Base-by-base conservation (phyloP, 2,888 invertebrate species). In the Nomada fucata region DNA sequence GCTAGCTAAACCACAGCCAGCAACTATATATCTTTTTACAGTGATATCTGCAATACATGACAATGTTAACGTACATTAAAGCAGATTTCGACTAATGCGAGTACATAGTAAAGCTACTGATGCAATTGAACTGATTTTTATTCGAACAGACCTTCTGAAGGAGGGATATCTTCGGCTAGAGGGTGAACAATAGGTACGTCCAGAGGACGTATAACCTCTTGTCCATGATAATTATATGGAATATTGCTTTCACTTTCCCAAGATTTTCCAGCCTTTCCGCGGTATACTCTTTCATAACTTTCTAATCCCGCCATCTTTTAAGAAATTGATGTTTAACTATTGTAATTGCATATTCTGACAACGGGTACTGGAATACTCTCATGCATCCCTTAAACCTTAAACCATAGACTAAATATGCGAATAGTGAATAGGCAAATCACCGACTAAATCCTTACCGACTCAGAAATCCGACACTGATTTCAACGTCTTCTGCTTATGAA, bases 1-100 rank as follows among this genome's bases (percentile, higher is more conserved):
- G 94, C 98, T 98, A 76, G 96, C 97, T 89, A 97, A 95, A 89
- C 97, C 96, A 82, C 97, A 97, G 83, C 97, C 97, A 86, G 96
- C 95, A 11, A 96, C 96, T n/a, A 97, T 95, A 93, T 97, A 97
- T 72, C 95, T 95, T 89, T 96, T 95, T 44, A 96, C 91, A 3
- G 94, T 94, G 26, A 94, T 92, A 91, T 96, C 96, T 96, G 89
- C 65, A 94, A 94, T n/a, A 74, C 57, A 84, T 73, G 74, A 68
- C 1, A 23, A 52, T 0, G n/a, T 53, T n/a, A 2, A 47, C n/a
- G n/a, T 47, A 47, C 47, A 47, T 47, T 47, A 11, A 3, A 47
- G 3, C 15, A 13, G 2, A 13, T 47, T 15, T 47, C 47, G 11
- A 47, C 15, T 15, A 47, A 47, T 47, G 15, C 15, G 15, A 47